These are phyloP conservation scores for Lordiphosa clarofinis DNA, from an alignment of 1,140 invertebrate genomes.

Conservation along the genomic window DNA sequence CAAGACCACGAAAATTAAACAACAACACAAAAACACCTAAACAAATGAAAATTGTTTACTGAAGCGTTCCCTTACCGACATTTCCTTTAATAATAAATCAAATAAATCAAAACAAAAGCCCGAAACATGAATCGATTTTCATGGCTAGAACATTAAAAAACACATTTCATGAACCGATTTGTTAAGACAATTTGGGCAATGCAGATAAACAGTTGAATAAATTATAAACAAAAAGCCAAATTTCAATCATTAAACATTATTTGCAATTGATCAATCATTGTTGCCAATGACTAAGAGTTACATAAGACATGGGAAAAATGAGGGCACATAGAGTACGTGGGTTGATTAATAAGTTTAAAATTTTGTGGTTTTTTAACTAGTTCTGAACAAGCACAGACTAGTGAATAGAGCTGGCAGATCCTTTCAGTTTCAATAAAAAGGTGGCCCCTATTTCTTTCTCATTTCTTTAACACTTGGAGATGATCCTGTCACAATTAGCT, in stretches of 20 bases:
- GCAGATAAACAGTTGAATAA: conserved; percentile 45
- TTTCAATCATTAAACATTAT: conserved; percentile 9
- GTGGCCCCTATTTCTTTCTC: no score
- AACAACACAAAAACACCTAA: conserved; percentile 34
- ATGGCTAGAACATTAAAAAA: conserved; percentile 52
- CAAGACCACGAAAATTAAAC: conserved; percentile 39
- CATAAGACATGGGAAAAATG: conserved; percentile 29
- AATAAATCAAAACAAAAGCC: conserved; percentile 62
- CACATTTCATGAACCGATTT: conserved; percentile 18
- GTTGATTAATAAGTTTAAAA: no score
- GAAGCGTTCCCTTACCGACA: conserved; percentile 25
- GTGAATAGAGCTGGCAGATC: no score
- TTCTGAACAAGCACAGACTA: no score
- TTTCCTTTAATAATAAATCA: conserved; percentile 41
- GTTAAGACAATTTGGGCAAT: conserved; percentile 27
- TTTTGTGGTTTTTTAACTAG: no score
- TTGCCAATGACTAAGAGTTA: background rate
- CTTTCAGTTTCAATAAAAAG: no score
- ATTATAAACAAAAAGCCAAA: conserved; percentile 51
- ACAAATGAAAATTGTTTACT: conserved; percentile 45
- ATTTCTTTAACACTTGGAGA: no score
- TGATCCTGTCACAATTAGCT: no score
- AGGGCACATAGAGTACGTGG: conserved; percentile 5
- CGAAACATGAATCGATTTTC: conserved; percentile 64
- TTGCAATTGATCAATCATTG: conserved; percentile 7